Evolutionary conservation across 2,113 vertebrate genomes (phyloP).

Genomic region (Cryptoleucopteryx plumbea): DNA sequence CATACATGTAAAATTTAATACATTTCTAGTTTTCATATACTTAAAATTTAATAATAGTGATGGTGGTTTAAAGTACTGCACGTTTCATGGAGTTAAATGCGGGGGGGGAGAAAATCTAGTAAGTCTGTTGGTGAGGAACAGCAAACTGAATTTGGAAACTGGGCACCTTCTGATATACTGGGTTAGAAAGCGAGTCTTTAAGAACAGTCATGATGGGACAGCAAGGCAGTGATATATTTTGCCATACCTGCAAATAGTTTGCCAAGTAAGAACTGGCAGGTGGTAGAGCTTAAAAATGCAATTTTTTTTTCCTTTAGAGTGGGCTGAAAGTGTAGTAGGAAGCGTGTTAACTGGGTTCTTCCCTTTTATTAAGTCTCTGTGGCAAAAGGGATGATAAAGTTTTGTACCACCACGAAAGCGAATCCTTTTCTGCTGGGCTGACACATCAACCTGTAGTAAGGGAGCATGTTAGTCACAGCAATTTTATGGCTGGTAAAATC

Average conservation of each 20-base stretch:
- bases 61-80: neutral
- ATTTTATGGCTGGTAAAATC: neutral
- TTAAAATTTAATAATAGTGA: neutral
- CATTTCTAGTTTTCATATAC: neutral
- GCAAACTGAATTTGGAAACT: neutral
- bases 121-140: neutral
- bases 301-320: fast-evolving
- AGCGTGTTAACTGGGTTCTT: neutral
- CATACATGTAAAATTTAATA: neutral
- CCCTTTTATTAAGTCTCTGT: neutral
- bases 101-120: neutral
- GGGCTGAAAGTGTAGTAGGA: neutral
- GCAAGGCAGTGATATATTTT: neutral
- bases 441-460: neutral
- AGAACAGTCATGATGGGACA: neutral
- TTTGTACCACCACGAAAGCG: fast-evolving
- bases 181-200: neutral
- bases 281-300: neutral
- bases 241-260: neutral
- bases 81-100: neutral
- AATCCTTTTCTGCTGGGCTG: neutral
- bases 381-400: neutral
- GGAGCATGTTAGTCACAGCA: neutral
- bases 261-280: neutral
- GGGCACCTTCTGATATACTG: neutral